Evolutionary conservation across 2,113 vertebrate species (phyloP), one percentile per base, ranked within the genome.

Genomic region (Meleagris gallopavo): DNA sequence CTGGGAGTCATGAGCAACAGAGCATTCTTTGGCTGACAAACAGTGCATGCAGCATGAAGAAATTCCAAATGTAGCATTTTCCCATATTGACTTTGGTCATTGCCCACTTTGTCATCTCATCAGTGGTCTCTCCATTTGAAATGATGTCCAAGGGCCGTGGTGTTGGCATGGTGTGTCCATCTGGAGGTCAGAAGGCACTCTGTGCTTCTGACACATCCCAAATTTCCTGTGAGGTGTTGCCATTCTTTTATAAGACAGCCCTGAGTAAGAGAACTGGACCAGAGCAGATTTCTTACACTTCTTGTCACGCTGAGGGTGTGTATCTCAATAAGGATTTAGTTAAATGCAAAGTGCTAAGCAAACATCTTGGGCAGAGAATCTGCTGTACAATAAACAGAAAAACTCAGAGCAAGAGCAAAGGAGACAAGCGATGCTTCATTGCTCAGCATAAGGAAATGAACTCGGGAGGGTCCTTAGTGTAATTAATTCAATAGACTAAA

Each of bases 391-490:
- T 18, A 77, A 90, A 89, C 66, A 91, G 81, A 58, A 87, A 43
- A 55, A 54, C 50, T 52, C 10, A 1, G 86, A 80, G 86, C 81
- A 38, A 65, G 69, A 84, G 66, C 67, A 41, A 19, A 85, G 74
- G 55, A 61, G 34, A 20, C 2, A 1, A 86, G 90, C 15, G 65
- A 61, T 83, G 90, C 41, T 45, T 91, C 86, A 67, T 58, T 88
- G 93, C 89, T 88, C 83, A 71, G 83, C 73, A 81, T 50, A 41
- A 83, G 86, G 93, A 95, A 88, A 78, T 45, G 7, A 90, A 67
- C 60, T 70, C 6, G 14, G 83, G 46, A 81, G 76, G 16, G 27
- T 41, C 50, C 80, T 67, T 86, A 72, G 60, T 41, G 52, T 48
- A 83, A 93, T 88, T 66, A 65, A 70, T 55, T 75, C 83, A 92